Evolutionary conservation across 2,888 invertebrate species (phyloP).

Genomic region (Nemoura dubitans): DNA sequence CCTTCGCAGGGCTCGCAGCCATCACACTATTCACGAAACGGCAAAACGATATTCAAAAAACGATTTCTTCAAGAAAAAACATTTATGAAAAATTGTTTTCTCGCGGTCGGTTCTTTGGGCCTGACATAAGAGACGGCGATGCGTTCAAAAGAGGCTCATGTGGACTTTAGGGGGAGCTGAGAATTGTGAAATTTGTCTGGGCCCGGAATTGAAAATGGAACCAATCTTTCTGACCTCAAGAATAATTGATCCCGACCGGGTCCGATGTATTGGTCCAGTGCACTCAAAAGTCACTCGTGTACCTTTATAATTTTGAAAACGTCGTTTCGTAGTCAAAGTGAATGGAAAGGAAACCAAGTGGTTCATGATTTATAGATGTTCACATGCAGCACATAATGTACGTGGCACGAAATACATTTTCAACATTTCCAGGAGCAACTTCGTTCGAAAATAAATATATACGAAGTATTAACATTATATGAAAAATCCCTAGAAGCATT

Average conservation of each 20-base stretch:
- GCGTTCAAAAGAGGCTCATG: neutral
- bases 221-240: neutral
- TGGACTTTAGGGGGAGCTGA: neutral
- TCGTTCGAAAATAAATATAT: neutral
- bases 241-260: neutral
- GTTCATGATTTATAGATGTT: neutral
- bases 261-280: neutral
- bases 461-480: neutral
- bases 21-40: neutral
- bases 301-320: neutral
- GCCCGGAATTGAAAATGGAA: neutral
- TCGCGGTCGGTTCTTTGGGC: neutral
- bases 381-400: neutral
- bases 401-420: neutral
- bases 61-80: neutral
- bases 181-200: neutral
- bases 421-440: neutral
- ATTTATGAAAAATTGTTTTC: conserved; percentile 24
- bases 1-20: neutral
- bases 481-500: neutral
- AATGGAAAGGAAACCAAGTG: neutral
- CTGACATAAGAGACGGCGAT: neutral
- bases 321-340: neutral
- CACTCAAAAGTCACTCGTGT: neutral
- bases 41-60: conserved; percentile 22